Base-by-base conservation (phyloP, 2,113 vertebrate species). In the Rhabdornis inornatus region DNA sequence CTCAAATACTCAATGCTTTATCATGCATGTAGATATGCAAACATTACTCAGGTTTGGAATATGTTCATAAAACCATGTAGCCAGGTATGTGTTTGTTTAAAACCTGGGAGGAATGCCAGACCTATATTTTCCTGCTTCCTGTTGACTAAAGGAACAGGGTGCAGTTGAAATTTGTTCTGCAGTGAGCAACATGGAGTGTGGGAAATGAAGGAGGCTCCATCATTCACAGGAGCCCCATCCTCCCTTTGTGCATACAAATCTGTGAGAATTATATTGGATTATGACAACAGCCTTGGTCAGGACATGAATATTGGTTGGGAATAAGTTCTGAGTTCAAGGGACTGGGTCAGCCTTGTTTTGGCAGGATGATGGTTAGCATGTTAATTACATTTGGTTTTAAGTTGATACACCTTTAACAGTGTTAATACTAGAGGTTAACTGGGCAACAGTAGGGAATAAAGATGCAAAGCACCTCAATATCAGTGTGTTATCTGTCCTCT, bases 61-160 rank as follows among this genome's bases (percentile, higher is more conserved):
- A 88, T 8, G 47, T 75, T 90, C 72, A 75, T 83, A 71, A 89
- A 87, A n/a, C 47, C 53, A 10, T 52, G 71, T 35, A 69, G 42
- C n/a, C 71, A 75, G 60, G 56, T 75, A 93, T 44, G 75, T 90
- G 72, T 83, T 91, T 91, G 83, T 45, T 93, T 86, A 81, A 93
- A 91, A 63, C 24, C 56, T 60, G 39, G 33, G 37, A 95, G 59
- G 40, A 94, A 86, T 74, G 71, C 63, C 87, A 95, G 82, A 37
- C 24, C 56, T 83, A 0, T 80, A 44, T 79, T 92, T 76, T 76
- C 28, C 60, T 53, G 39, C 33, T 83, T 76, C 45, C 63, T 65
- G 9, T 20, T 66, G 31, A 89, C 95, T 94, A 81, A 91, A 88
- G 44, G 42, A 86, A 52, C 23, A 66, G 47, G 18, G 35, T 37